Conservation (phyloP, 2,888 invertebrate genomes). For the Temnothorax ravouxi region DNA sequence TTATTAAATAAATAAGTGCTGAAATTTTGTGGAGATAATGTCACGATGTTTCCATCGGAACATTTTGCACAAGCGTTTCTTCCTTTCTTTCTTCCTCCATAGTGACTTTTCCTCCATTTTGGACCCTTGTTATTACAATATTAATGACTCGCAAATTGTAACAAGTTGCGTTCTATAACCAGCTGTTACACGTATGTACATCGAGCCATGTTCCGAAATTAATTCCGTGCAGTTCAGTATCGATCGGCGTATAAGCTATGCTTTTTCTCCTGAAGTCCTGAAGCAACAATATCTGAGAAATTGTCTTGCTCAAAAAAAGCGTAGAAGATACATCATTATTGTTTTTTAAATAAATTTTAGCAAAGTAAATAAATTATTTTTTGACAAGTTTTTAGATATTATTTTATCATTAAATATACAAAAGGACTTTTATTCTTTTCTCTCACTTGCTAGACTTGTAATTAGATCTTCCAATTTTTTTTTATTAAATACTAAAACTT, state of each 20-base stretch:
- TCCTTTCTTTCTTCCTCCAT: neutral
- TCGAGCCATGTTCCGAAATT: conserved; percentile 10
- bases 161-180: conserved; percentile 35
- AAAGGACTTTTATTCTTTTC: neutral
- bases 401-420: neutral
- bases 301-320: neutral
- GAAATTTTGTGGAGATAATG: conserved; percentile 38
- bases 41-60: conserved; percentile 24
- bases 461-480: neutral
- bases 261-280: neutral
- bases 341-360: conserved; percentile 15
- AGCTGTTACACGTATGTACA: conserved; percentile 37
- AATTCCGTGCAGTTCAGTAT: conserved; percentile 38
- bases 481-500: neutral
- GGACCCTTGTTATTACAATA: conserved; percentile 48
- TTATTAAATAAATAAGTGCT: conserved; percentile 60
- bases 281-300: neutral
- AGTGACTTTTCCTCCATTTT: neutral
- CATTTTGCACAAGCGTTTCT: conserved; percentile 14
- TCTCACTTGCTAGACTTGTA: neutral
- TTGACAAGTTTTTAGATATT: neutral
- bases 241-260: neutral
- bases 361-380: neutral
- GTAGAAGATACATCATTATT: neutral
- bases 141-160: conserved; percentile 56